phyloP scores from a whole-genome alignment of 2,888 invertebrate genomes.

The Hedychridium roseum region DNA sequence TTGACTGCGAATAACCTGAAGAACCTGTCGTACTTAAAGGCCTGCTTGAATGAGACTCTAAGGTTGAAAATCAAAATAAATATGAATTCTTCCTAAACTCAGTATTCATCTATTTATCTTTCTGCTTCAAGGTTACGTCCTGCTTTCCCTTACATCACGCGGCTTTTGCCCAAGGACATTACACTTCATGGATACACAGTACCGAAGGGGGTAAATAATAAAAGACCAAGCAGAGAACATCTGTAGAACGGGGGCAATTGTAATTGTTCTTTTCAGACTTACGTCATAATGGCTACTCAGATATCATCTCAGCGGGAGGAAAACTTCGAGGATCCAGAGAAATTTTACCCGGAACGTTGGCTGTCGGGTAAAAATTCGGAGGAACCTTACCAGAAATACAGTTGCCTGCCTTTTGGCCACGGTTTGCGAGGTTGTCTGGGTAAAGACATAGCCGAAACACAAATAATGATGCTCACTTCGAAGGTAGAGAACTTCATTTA shows the following conservation, averaged over 20 bases:
- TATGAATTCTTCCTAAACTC: too few species aligned
- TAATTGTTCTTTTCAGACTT: slow-evolving; percentile 65
- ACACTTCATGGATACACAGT: slow-evolving; percentile 71
- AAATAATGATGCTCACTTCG: slow-evolving; percentile 68
- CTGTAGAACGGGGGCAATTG: too few species aligned
- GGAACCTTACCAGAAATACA: slow-evolving; percentile 65
- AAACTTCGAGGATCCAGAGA: slow-evolving; percentile 71
- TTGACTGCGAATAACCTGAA: slow-evolving; percentile 48
- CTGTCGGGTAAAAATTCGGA: slow-evolving; percentile 61
- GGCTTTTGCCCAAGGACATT: slow-evolving; percentile 70
- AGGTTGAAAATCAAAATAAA: slow-evolving; percentile 65
- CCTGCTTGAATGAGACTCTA: slow-evolving; percentile 72
- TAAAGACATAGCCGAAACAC: slow-evolving; percentile 70
- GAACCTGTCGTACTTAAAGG: slow-evolving; percentile 68
- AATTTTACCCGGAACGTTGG: slow-evolving; percentile 74
- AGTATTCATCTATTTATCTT: too few species aligned
- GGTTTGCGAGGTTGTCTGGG: slow-evolving; percentile 72
- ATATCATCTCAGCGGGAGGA: slow-evolving; percentile 71
- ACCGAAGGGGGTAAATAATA: slow-evolving; percentile 58
- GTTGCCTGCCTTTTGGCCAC: slow-evolving; percentile 72
- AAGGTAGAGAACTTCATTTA: slow-evolving; percentile 67
- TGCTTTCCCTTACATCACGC: slow-evolving; percentile 71
- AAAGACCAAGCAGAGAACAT: too few species aligned
- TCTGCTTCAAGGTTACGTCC: slow-evolving; percentile 67
- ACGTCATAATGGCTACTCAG: slow-evolving; percentile 73